Conservation (phyloP, 2,113 vertebrate genomes). For the Rhynchomys soricoides region DNA sequence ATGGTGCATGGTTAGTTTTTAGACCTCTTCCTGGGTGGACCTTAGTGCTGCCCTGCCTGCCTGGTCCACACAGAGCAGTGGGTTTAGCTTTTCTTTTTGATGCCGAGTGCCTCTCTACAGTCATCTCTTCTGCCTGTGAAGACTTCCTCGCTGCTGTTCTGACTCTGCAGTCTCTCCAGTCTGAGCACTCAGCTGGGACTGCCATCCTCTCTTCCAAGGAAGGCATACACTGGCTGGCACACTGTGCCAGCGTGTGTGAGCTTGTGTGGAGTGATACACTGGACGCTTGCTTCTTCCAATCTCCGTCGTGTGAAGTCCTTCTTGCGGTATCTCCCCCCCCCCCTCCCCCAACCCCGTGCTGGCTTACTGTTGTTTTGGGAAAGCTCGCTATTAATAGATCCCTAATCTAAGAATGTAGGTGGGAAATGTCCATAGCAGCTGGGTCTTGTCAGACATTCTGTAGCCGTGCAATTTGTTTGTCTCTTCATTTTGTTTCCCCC, state of each 20-base stretch:
- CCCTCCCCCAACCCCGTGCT: fast-evolving
- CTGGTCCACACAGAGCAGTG: neutral
- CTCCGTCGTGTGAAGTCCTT: fast-evolving
- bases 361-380: neutral
- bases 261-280: fast-evolving
- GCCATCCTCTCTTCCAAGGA: neutral
- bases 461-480: neutral
- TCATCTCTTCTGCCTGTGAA: neutral
- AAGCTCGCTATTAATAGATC: neutral
- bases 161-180: neutral
- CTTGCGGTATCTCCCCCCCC: too few species aligned
- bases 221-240: neutral
- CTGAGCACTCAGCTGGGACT: too few species aligned
- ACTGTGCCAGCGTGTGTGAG: neutral
- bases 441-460: neutral
- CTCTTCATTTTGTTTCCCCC: neutral
- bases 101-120: fast-evolving
- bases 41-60: neutral
- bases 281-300: fast-evolving
- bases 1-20: fast-evolving
- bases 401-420: neutral
- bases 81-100: too few species aligned
- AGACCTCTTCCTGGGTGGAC: neutral
- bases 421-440: neutral
- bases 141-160: neutral